Conservation (phyloP, 2,888 invertebrate species). For the Siphlonurus alternatus region DNA sequence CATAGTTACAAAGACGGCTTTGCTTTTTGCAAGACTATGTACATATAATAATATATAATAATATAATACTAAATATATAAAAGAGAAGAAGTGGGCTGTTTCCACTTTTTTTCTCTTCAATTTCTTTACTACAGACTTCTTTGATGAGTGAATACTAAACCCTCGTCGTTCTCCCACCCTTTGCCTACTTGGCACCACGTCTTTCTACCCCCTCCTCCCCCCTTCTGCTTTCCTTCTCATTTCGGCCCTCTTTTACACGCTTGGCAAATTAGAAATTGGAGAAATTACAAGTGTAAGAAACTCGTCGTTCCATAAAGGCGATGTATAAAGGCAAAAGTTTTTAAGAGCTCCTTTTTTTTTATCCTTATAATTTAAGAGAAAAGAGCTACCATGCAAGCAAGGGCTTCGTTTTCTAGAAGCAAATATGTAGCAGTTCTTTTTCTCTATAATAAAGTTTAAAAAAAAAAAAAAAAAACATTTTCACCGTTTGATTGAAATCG, state of each 20-base stretch:
- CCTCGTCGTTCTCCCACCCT: not conserved
- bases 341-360: not conserved
- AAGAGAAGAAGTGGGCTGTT: not conserved
- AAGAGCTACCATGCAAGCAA: too few relatives aligned
- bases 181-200: not conserved
- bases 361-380: too few relatives aligned
- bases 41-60: not conserved
- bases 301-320: not conserved
- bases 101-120: not conserved
- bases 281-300: not conserved
- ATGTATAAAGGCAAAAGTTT: not conserved
- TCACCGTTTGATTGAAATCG: too few relatives aligned
- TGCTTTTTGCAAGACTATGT: too few relatives aligned
- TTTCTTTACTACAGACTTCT: not conserved
- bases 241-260: not conserved
- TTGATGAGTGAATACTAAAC: not conserved
- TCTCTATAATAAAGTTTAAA: too few relatives aligned
- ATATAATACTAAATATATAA: not conserved
- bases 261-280: not conserved
- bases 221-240: not conserved
- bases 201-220: not conserved
- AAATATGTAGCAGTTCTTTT: too few relatives aligned
- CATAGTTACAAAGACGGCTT: too few relatives aligned
- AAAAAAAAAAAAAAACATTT: too few relatives aligned
- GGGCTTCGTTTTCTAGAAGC: too few relatives aligned